Percentiles rank a stretch among this genome's conserved stretches.
phyloP scores from a whole-genome alignment of 2,113 vertebrate species.

The Chloroceryle aenea region DNA sequence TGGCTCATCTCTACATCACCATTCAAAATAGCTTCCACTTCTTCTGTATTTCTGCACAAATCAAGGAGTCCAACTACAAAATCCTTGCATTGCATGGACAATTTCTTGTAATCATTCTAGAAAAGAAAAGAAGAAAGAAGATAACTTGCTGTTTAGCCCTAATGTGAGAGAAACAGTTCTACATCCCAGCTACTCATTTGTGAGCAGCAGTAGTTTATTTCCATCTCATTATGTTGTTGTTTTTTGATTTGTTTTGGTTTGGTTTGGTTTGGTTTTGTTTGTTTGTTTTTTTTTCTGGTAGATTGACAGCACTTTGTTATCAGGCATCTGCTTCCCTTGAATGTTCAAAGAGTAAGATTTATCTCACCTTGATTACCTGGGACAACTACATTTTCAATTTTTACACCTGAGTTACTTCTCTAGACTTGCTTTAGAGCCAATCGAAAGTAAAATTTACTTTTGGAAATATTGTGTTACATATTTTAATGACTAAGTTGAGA shows the following conservation, averaged over 20 bases:
- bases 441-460: neutral
- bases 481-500: neutral
- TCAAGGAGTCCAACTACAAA: constrained; percentile 96
- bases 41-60: constrained; percentile 93
- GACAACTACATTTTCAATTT: neutral
- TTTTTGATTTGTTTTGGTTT: too few relatives aligned
- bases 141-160: neutral
- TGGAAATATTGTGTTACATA: neutral
- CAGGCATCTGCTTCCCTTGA: neutral
- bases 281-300: neutral
- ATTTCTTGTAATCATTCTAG: constrained; percentile 94
- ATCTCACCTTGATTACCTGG: neutral
- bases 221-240: neutral
- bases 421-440: neutral
- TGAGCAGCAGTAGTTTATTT: neutral
- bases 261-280: too few relatives aligned
- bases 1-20: constrained; percentile 82
- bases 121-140: constrained; percentile 22
- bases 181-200: neutral
- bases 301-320: neutral
- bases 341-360: neutral
- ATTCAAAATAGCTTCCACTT: constrained; percentile 93
- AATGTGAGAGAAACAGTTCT: neutral
- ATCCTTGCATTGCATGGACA: constrained; percentile 97
- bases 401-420: neutral